Conservation (phyloP, 2,888 invertebrate species). For the Stenolophus ochropezus region DNA sequence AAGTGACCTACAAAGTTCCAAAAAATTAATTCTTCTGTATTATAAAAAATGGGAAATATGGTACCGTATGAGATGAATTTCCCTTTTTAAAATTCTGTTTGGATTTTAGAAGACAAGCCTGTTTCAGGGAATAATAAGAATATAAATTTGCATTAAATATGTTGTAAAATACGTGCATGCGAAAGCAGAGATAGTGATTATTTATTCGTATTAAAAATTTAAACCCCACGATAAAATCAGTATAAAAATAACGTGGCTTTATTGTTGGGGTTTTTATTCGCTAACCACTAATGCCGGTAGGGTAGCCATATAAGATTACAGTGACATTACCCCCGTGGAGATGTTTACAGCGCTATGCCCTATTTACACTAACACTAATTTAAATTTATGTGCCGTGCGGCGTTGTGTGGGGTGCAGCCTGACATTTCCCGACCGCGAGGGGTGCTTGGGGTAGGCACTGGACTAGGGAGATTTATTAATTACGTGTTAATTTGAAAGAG, state of each 20-base stretch:
- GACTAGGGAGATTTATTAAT: conserved; percentile 19
- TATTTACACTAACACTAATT: conserved; percentile 48
- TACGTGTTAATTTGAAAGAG: conserved; percentile 21
- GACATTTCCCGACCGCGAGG: conserved; percentile 28
- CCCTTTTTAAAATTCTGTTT: too few species aligned
- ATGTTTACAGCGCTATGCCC: conserved; percentile 44
- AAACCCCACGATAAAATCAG: not conserved
- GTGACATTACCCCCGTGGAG: conserved; percentile 30
- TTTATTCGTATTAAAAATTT: not conserved
- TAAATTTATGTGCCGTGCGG: conserved; percentile 29
- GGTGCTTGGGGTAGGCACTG: conserved; percentile 1
- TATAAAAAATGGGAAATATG: too few species aligned
- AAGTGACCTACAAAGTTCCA: too few species aligned
- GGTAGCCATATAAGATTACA: conserved; percentile 33
- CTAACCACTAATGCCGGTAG: not conserved
- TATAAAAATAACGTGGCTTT: not conserved
- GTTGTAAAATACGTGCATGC: not conserved
- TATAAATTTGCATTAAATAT: too few species aligned
- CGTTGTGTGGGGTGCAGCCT: not conserved
- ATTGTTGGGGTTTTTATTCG: not conserved
- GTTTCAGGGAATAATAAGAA: too few species aligned
- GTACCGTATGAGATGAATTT: too few species aligned
- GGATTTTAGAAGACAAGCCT: too few species aligned
- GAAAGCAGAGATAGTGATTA: not conserved
- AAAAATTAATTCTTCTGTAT: too few species aligned